These are phyloP conservation scores for Phodopus roborovskii DNA, from an alignment of 2,113 vertebrate species.

Conservation along the genomic window DNA sequence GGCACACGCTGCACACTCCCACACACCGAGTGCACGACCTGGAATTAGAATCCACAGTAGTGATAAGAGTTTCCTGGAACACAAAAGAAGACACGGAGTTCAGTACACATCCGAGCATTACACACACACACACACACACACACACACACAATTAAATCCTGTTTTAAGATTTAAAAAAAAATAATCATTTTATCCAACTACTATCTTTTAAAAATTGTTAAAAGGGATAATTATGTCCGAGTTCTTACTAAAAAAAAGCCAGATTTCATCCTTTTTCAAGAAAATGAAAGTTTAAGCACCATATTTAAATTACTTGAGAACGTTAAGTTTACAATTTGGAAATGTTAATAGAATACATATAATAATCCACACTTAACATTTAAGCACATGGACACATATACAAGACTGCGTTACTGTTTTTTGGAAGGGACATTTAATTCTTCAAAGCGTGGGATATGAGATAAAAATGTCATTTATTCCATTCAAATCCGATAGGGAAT, in stretches of 20 bases:
- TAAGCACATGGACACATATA: background rate
- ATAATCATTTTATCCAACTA: background rate
- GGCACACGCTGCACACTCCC: no score
- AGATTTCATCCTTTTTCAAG: background rate
- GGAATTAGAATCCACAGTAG: slow-evolving; percentile 82
- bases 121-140: background rate
- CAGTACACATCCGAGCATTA: background rate
- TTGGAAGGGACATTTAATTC: background rate
- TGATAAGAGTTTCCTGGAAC: slow-evolving; percentile 87
- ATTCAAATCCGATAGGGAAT: background rate
- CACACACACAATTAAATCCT: background rate
- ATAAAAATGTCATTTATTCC: slow-evolving; percentile 1
- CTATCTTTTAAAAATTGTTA: background rate
- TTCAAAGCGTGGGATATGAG: background rate
- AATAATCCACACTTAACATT: background rate
- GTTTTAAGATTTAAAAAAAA: background rate
- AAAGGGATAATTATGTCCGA: slow-evolving; percentile 14
- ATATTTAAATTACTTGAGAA: background rate
- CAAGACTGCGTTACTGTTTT: background rate
- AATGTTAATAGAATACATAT: background rate
- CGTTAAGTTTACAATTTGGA: background rate
- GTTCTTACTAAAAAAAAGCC: slow-evolving; percentile 2
- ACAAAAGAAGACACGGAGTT: slow-evolving; percentile 61
- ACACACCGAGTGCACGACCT: slow-evolving; percentile 88
- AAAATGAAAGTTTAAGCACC: slow-evolving; percentile 21